Evolutionary conservation across 2,888 invertebrate genomes (phyloP).

Genomic region (Caenorhabditis sp.): DNA sequence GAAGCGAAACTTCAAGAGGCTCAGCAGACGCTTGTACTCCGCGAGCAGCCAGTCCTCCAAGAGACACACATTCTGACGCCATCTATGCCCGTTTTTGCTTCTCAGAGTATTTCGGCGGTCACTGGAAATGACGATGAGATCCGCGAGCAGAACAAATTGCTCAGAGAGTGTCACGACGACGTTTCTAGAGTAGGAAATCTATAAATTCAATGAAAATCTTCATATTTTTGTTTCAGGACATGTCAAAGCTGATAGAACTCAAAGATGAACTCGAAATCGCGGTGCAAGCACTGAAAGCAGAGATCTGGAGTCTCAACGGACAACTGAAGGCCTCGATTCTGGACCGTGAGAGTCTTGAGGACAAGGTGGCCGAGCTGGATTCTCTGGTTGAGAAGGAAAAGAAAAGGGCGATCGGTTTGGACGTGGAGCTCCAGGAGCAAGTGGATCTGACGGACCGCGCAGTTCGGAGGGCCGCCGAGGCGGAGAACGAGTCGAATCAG

Average conservation of each 20-base stretch:
- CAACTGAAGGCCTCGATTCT: conserved; percentile 70
- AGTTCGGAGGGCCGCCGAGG: conserved; percentile 66
- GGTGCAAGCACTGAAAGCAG: conserved; percentile 71
- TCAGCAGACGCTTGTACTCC: neutral
- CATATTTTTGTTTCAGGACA: conserved; percentile 28
- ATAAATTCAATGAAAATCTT: neutral
- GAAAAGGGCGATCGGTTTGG: conserved; percentile 57
- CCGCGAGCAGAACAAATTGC: conserved; percentile 40
- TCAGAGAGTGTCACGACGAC: conserved; percentile 51
- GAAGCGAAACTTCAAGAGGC: conserved; percentile 24
- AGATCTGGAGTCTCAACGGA: conserved; percentile 75
- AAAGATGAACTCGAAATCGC: conserved; percentile 73
- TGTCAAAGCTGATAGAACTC: conserved; percentile 58
- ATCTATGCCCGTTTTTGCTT: neutral
- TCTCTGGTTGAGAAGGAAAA: conserved; percentile 60
- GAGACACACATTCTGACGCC: conserved; percentile 20
- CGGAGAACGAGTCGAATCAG: conserved; percentile 69
- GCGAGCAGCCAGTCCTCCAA: neutral
- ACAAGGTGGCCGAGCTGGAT: conserved; percentile 59
- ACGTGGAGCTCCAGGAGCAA: conserved; percentile 67
- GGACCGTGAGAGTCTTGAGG: conserved; percentile 60
- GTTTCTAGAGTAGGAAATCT: conserved; percentile 12
- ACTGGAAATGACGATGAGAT: neutral
- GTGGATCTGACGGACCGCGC: conserved; percentile 67
- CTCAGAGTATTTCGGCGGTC: neutral